Percentiles rank a stretch among this genome's conserved stretches.
Evolutionary conservation across 2,797 vertebrate species (phyloP).

Genomic region (Spinibarbus caldwelli): DNA sequence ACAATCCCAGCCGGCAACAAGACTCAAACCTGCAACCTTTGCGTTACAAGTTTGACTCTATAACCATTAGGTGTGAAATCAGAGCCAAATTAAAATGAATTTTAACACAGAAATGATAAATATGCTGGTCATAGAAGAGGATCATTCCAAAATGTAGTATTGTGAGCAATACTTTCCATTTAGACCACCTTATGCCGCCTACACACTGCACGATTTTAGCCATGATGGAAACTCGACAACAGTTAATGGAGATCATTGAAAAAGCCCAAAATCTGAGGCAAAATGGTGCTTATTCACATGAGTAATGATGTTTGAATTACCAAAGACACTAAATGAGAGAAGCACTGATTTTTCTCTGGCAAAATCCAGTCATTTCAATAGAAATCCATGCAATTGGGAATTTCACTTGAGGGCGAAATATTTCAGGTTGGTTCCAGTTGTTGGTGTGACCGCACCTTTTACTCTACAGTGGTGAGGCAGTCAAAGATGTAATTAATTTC

Average conservation of each 20-base stretch:
- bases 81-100: slow-evolving; percentile 42
- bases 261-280: no score
- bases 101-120: not conserved
- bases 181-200: not conserved
- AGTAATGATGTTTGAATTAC: no score
- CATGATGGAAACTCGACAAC: not conserved
- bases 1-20: not conserved
- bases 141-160: not conserved
- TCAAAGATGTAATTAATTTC: no score
- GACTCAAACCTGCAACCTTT: not conserved
- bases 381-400: no score
- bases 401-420: no score
- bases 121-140: not conserved
- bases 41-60: not conserved
- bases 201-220: not conserved
- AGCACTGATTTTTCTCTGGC: no score
- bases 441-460: no score
- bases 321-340: no score
- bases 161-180: slow-evolving; percentile 14
- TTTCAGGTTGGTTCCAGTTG: no score
- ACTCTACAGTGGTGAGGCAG: no score
- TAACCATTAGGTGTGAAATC: slow-evolving; percentile 41
- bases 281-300: no score
- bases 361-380: no score
- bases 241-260: not conserved